A percentile compares a stretch with the other conserved stretches of the same genome.
phyloP scores from a whole-genome alignment of 2,113 vertebrate genomes.

The Pachyramphus minor region DNA sequence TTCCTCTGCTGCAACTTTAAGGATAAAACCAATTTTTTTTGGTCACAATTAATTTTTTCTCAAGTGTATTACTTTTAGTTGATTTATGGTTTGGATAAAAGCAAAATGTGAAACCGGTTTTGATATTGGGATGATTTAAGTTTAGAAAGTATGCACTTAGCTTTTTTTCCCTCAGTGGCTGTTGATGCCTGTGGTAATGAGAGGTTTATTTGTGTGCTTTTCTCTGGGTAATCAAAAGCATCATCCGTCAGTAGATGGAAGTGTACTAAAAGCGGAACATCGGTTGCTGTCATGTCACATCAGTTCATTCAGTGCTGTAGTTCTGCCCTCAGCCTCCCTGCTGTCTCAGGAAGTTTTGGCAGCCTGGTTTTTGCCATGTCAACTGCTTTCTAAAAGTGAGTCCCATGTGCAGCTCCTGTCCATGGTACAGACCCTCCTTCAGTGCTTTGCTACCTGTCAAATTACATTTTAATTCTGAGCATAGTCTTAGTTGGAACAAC shows the following conservation, averaged over 20 bases:
- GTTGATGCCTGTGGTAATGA: background rate
- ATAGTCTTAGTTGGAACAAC: background rate
- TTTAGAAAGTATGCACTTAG: background rate
- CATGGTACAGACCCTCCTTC: background rate
- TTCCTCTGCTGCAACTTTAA: accelerated
- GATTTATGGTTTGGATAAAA: background rate
- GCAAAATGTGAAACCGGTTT: background rate
- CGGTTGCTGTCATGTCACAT: background rate
- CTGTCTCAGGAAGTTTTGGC: background rate
- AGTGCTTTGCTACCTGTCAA: background rate
- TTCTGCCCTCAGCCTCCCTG: background rate
- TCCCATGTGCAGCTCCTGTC: accelerated
- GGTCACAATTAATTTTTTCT: background rate
- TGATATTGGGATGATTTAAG: background rate
- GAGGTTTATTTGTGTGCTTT: background rate
- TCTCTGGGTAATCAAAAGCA: background rate
- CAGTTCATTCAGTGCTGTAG: background rate
- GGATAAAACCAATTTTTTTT: background rate
- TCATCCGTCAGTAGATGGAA: background rate
- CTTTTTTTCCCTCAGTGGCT: background rate
- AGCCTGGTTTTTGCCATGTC: background rate
- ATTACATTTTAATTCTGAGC: background rate
- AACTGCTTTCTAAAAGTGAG: background rate
- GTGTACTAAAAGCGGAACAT: background rate
- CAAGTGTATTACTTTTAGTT: background rate